phyloP scores from a whole-genome alignment of 2,113 vertebrate genomes.

The Triplophysa rosa region DNA sequence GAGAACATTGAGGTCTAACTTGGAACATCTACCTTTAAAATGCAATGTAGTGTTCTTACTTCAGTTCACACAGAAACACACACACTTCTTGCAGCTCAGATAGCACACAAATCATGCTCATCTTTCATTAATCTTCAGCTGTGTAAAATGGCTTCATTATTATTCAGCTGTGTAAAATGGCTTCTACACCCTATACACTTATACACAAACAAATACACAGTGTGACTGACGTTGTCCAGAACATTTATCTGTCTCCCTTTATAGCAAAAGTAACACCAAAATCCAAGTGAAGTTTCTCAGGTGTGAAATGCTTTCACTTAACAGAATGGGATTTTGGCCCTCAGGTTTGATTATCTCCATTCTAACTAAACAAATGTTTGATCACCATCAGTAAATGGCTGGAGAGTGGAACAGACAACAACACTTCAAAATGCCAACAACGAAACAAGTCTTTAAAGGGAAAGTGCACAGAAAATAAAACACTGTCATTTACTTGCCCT shows the following conservation, averaged over 20 bases:
- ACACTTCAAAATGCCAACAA: too few species aligned
- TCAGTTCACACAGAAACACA: not conserved
- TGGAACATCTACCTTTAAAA: not conserved
- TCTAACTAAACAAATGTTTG: too few species aligned
- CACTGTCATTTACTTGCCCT: too few species aligned
- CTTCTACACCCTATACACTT: not conserved
- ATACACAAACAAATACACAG: not conserved
- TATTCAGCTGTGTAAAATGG: not conserved
- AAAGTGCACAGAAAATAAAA: too few species aligned
- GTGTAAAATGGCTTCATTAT: not conserved
- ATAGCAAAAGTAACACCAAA: not conserved
- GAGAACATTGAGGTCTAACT: too few species aligned
- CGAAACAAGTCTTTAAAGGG: too few species aligned
- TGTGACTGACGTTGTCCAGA: not conserved
- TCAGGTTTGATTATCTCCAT: not conserved
- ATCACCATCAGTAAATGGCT: not conserved
- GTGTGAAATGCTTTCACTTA: not conserved
- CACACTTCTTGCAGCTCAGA: not conserved
- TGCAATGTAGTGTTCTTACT: not conserved
- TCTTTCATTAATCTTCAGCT: slow-evolving; percentile 6
- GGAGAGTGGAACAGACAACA: too few species aligned
- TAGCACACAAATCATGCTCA: not conserved
- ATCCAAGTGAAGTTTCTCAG: not conserved
- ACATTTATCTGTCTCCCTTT: not conserved
- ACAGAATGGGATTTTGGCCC: not conserved